Conservation (phyloP, 2,797 vertebrate genomes). For the Sebastes dallii region DNA sequence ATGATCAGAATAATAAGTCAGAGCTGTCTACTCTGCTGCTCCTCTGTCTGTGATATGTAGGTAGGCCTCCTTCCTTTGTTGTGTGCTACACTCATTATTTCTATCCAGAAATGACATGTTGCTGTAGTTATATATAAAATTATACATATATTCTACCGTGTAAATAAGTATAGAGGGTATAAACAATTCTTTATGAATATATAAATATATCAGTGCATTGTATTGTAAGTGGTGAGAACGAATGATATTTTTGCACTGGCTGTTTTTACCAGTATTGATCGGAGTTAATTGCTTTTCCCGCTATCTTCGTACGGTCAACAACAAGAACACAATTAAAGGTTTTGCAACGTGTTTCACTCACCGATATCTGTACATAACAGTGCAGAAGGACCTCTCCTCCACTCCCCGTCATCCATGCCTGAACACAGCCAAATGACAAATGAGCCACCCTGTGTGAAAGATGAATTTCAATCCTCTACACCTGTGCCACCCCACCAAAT, state of each 20-base stretch:
- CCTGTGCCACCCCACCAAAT: constrained; percentile 85
- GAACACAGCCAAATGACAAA: constrained; percentile 84
- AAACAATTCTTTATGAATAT: background rate
- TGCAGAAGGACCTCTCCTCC: constrained; percentile 59
- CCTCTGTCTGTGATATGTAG: constrained; percentile 62
- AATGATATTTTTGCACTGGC: constrained; percentile 46
- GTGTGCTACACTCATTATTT: constrained; percentile 25
- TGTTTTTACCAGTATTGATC: constrained; percentile 62
- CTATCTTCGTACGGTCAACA: constrained; percentile 64
- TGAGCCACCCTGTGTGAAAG: constrained; percentile 81
- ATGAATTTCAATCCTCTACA: constrained; percentile 86
- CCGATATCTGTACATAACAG: constrained; percentile 63
- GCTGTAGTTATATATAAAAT: background rate
- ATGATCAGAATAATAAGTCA: constrained; percentile 84
- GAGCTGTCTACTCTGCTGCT: constrained; percentile 67
- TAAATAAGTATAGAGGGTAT: background rate
- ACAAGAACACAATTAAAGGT: constrained; percentile 68
- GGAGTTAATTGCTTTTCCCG: constrained; percentile 66
- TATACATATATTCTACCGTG: background rate
- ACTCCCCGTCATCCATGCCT: constrained; percentile 75
- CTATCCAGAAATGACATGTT: constrained; percentile 18
- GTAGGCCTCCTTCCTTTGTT: constrained; percentile 42
- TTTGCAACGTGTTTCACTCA: constrained; percentile 50
- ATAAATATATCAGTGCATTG: background rate
- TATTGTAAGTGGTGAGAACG: background rate